These are phyloP conservation scores for Cheilosia soror DNA, from an alignment of 2,888 invertebrate genomes.

Conservation along the genomic window DNA sequence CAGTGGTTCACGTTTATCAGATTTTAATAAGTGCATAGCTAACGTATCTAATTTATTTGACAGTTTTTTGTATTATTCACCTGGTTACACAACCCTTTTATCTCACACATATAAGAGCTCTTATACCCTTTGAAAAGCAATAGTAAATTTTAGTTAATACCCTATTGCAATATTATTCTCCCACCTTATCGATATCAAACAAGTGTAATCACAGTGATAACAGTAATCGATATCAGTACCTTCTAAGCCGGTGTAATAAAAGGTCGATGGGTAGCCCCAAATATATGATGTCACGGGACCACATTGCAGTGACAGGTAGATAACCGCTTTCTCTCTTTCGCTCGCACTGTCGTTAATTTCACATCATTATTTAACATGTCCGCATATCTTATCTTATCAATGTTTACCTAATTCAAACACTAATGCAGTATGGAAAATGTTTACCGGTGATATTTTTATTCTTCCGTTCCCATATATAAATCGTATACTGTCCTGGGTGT, in stretches of 20 bases:
- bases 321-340: not conserved
- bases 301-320: constrained; percentile 49
- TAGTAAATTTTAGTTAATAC: constrained; percentile 1
- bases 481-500: not conserved
- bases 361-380: constrained; percentile 15
- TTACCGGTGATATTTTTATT: constrained; percentile 20
- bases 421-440: constrained; percentile 17
- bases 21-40: not conserved
- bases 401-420: constrained; percentile 48
- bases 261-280: not conserved
- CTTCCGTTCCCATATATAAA: not conserved
- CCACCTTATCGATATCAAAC: constrained; percentile 37
- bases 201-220: constrained; percentile 53
- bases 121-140: not conserved
- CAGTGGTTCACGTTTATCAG: not conserved
- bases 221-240: no score
- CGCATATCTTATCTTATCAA: constrained; percentile 68
- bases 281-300: constrained; percentile 56
- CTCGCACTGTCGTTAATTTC: not conserved
- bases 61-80: not conserved
- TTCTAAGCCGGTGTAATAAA: not conserved
- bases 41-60: no score
- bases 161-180: not conserved
- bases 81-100: not conserved
- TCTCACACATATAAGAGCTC: not conserved